Evolutionary conservation across 2,888 invertebrate species (phyloP), one percentile per base, ranked within the genome.

Genomic region (Brenthis ino): DNA sequence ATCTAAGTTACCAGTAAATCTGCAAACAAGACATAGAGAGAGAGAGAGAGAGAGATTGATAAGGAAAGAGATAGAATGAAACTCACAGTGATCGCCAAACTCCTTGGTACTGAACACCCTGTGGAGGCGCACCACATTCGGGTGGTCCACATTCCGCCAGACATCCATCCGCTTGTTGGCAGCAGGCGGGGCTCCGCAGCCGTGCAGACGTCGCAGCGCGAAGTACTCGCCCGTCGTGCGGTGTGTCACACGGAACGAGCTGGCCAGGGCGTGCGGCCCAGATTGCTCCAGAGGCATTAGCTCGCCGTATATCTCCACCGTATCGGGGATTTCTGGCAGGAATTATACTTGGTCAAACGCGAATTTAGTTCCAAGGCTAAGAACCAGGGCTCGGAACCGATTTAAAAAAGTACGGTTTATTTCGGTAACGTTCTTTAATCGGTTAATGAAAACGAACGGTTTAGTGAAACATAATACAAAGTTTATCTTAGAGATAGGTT

Each of bases 141-240:
- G 97, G 91, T 99, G 99, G 82, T 96, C 96, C 68, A 99, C 93
- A 88, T 98, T 97, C 86, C 98, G 98, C 99, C 99, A 99, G 93
- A 96, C 95, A 79, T 99, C 99, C 55, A 99, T 96, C 93, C 98
- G 96, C 82, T 98, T 98, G 55, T 96, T 14, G 20, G 95, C 78
- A 96, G 96, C 76, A 95, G 83, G 96, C 96, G 85, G 87, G 92
- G 89, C 97, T 96, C 89, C 98, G 98, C 79, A 99, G 95, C 79
- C 55, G 48, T 67, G 50, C 16, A 54, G 50, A 37, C 67, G 64
- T 69, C 98, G 94, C 74, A 99, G 91, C 79, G 98, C 98, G 88
- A 96, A 97, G 76, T 96, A 95, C 58, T 96, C 94, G 64, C 98
- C 98, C 75, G 95, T 97, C 86, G 96, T 96, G n/a, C 96, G 94